Percentiles rank a stretch among this genome's conserved stretches.
Conservation (phyloP, 1,140 invertebrate species). For the Polyergus mexicanus region DNA sequence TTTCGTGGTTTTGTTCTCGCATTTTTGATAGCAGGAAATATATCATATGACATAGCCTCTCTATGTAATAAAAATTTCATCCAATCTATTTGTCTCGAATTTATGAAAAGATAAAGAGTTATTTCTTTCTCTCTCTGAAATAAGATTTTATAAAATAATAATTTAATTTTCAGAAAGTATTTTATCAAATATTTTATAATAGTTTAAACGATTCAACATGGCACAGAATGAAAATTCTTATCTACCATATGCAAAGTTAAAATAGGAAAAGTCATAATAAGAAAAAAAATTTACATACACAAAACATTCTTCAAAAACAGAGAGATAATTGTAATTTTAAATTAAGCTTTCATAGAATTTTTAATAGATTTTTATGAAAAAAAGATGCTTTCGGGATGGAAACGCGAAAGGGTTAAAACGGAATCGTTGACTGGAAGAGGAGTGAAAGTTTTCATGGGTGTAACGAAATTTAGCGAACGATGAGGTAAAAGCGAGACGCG, state of each 20-base stretch:
- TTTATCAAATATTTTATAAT: neutral
- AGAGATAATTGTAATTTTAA: neutral
- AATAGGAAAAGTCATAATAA: neutral
- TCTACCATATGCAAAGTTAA: neutral
- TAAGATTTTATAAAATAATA: neutral
- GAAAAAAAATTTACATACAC: neutral
- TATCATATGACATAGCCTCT: neutral
- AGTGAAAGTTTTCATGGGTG: slow-evolving; percentile 50
- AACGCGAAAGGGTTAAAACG: slow-evolving; percentile 39
- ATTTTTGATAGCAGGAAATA: neutral
- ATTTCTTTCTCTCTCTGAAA: neutral
- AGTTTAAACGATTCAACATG: neutral
- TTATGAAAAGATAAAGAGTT: neutral
- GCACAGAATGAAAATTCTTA: neutral
- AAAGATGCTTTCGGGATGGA: neutral
- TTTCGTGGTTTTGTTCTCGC: neutral
- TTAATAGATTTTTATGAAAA: slow-evolving; percentile 4
- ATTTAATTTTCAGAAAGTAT: neutral
- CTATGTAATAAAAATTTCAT: neutral
- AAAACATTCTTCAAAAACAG: too few species aligned
- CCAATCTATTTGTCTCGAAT: neutral
- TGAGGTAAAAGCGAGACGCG: slow-evolving; percentile 63
- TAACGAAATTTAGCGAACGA: slow-evolving; percentile 60
- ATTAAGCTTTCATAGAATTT: slow-evolving; percentile 6
- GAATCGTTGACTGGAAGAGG: slow-evolving; percentile 42